Evolutionary conservation across 2,797 vertebrate genomes (phyloP), one percentile per base, ranked within the genome.

Genomic region (Rhinella marina): DNA sequence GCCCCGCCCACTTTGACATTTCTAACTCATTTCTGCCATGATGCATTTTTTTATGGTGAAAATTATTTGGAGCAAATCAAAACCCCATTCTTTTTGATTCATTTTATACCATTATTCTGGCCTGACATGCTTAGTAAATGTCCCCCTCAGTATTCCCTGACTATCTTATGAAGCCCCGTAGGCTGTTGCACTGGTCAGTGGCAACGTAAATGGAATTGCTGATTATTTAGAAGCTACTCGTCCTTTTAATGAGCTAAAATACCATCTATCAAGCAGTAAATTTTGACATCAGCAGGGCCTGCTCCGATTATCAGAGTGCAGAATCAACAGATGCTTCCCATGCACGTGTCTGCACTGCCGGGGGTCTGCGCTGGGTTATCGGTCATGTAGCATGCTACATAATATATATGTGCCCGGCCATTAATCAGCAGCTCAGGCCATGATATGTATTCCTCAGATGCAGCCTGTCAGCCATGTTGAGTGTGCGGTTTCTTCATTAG

Each of bases 401-500:
- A 50, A 77, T 77, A 85, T 78, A 78, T 85, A 85, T 85, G 82
- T 61, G 56, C 48, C 57, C 61, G 27, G 50, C 19, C 76, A 86
- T 86, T 80, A 68, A 79, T 86, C 85, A 86, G 11, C 54, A n/a
- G 29, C 29, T 84, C 56, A 87, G 72, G 66, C 81, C 29, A 41
- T 21, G 54, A 90, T 84, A 89, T n/a, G 82, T 75, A 89, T 52
- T 64, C 57, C 73, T 77, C 73, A 64, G 59, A 76, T 85, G 73
- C 73, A 62, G 73, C 73, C 27, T 54, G 66, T 85, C 72, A 85
- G 91, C 92, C 92, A 92, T 84, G 2, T 41, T 77, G 91, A 88
- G 90, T 90, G 41, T 29, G 16, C 52, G 90, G 56, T 84, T 88
- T 91, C 93, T 93, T 95, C 95, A 94, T 97, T 95, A 96, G 93